Base-by-base conservation (phyloP, 2,888 invertebrate genomes). In the Oeneis ivallda region DNA sequence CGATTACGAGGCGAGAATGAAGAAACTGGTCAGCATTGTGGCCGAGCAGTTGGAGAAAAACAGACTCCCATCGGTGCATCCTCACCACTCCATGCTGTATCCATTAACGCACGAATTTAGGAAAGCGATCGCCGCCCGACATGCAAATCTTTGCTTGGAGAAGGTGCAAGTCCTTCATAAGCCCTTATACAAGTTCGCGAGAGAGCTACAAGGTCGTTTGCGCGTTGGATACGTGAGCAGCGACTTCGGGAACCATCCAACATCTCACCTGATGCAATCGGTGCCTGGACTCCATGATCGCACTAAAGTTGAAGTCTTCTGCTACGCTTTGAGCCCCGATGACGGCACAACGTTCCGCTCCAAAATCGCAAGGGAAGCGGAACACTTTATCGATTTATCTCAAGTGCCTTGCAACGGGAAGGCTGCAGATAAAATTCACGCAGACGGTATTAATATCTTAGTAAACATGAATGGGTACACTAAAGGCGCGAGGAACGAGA, bases 391-490 rank as follows among this genome's bases (percentile, higher is more conserved):
- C 63, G 99, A 99, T 87, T 91, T 99, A 57, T 99, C 99, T 0
- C 95, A 96, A 84, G 93, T 98, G 50, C 95, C 97, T 0, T 99
- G 99, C 89, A 99, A 99, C 86, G 99, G 99, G 2, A 98, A 98
- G 89, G 99, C 99, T 0, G 99, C 99, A 0, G 99, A 99, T 86
- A 95, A 96, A 74, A 99, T 99, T 71, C 95, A 97, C 83, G 91
- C 94, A 2, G 99, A 99, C 85, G 98, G 99, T 34, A 98, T 99
- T 81, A 97, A 99, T 81, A 97, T 99, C 83, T 93, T 99, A 60
- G 97, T 99, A 3, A 99, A 99, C 86, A 99, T 99, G 99, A 99
- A 99, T 83, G 99, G 99, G 0, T 99, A 99, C 82, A 99, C 99
- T 0, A 99, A 99, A 86, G 99, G 99, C 0, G 99, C 99, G 0